Base-by-base conservation (phyloP, 2,113 vertebrate genomes). In the Pomatorhinus ruficollis region DNA sequence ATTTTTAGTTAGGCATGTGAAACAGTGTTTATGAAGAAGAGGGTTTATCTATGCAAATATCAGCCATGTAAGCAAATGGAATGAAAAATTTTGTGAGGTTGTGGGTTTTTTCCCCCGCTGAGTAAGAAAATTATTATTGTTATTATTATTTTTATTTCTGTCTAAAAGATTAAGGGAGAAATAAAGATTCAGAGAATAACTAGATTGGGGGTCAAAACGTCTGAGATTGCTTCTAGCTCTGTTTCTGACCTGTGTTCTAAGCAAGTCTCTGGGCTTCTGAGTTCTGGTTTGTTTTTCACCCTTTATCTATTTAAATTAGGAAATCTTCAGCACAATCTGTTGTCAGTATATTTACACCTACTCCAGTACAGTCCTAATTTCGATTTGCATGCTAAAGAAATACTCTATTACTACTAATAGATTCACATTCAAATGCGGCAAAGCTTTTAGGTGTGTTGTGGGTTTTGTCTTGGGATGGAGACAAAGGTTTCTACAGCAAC, bases 1-100 rank as follows among this genome's bases (percentile, higher is more conserved):
- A 97, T 91, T 97, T 95, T 91, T 97, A 88, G 89, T 96, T 96
- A 96, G 90, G 63, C 65, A 71, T 95, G 57, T 87, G 35, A 91
- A 94, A 83, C 87, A 79, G 14, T 35, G 54, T 80, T 83, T 78
- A 93, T 83, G 84, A 90, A 60, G 53, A 45, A 93, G 63, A 90
- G 25, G 25, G 24, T 79, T 78, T 74, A 78, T 56, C 37, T 78
- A 70, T 69, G 40, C 53, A 97, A 91, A 88, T 84, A 83, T 79
- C 40, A 90, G 53, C 54, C n/a, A 57, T 56, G 13, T 77, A 81
- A 93, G 54, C 18, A 82, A 95, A 92, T 82, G 22, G 49, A 92
- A 93, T 53, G 45, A 91, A 76, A 89, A 83, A 56, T 44, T 49
- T 25, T 15, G 5, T 57, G 78, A 77, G 5, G 7, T 56, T 71